A percentile compares a stretch with the other conserved stretches of the same genome.
Evolutionary conservation across 2,113 vertebrate species (phyloP).

Genomic region (crab-eating macaque (Macaca fascicularis)): T2T-MFA8v1.1 NC_088380.1:165289501-165290000

Average conservation of each 20-base stretch:
- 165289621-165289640: background rate
- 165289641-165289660: background rate
- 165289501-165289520: slow-evolving; percentile 4
- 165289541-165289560: background rate
- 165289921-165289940: background rate
- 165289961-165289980: no score
- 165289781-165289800: background rate
- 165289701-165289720: background rate
- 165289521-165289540: background rate
- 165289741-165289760: background rate
- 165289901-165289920: background rate
- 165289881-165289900: background rate
- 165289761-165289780: background rate
- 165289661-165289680: background rate
- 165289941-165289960: background rate
- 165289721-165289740: background rate
- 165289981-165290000: background rate
- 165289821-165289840: background rate
- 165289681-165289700: background rate
- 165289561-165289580: background rate
- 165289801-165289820: background rate
- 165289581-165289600: background rate
- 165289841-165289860: background rate
- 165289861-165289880: background rate
- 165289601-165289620: background rate